These are phyloP conservation scores for Poecilia latipinna DNA, from an alignment of 2,113 vertebrate genomes.

Conservation along the genomic window DNA sequence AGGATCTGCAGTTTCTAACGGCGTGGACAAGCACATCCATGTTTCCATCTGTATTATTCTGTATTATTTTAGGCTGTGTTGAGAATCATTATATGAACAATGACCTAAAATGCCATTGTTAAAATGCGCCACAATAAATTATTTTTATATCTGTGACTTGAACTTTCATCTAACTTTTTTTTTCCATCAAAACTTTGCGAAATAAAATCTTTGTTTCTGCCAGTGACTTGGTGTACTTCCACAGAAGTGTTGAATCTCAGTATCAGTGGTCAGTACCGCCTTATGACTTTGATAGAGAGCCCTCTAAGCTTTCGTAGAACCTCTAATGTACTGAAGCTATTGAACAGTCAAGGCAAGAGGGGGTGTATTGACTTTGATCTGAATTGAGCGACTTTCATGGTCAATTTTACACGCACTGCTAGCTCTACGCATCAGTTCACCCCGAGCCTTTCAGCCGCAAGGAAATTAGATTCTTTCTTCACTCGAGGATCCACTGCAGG, in stretches of 20 bases:
- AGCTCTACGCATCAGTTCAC: constrained; percentile 63
- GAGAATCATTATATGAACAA: no score
- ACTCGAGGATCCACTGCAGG: constrained; percentile 55
- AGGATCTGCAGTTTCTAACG: no score
- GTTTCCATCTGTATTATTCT: no score
- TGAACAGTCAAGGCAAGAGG: constrained; percentile 55
- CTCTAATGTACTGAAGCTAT: constrained; percentile 63
- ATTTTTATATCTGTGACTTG: no score
- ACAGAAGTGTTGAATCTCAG: constrained; percentile 10
- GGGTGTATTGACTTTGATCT: constrained; percentile 75
- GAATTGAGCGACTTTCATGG: constrained; percentile 76
- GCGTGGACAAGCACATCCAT: no score
- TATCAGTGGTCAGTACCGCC: constrained; percentile 22
- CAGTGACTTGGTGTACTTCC: neutral
- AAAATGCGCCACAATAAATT: no score
- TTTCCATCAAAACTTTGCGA: neutral
- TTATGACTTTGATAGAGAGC: constrained; percentile 7
- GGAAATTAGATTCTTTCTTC: constrained; percentile 65
- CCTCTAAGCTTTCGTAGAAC: constrained; percentile 37
- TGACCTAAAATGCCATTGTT: no score
- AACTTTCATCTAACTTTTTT: neutral
- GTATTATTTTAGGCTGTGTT: no score
- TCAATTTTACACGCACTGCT: constrained; percentile 69
- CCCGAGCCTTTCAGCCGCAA: constrained; percentile 51
- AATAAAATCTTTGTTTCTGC: neutral